phyloP scores from a whole-genome alignment of 2,888 invertebrate genomes.

The Leptopilina drosophilae region DNA sequence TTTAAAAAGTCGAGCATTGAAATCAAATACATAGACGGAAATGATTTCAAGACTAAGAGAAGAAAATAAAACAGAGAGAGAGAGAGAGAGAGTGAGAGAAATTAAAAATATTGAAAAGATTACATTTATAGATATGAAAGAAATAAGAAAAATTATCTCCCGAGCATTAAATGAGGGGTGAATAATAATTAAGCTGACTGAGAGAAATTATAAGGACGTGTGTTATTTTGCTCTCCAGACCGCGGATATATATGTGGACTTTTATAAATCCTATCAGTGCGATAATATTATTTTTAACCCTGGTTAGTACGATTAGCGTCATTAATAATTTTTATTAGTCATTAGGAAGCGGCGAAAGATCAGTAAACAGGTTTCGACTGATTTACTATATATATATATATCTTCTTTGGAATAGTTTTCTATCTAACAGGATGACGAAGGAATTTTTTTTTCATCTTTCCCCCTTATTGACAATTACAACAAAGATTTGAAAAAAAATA shows the following conservation, averaged over 20 bases:
- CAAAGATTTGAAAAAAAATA: no score
- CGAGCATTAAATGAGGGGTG: neutral
- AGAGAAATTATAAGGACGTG: neutral
- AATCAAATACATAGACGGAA: neutral
- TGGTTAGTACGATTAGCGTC: conserved; percentile 11
- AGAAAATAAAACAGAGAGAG: neutral
- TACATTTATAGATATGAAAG: neutral
- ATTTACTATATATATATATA: conserved; percentile 7
- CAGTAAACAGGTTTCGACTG: conserved; percentile 3
- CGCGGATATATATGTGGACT: neutral
- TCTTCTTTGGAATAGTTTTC: neutral
- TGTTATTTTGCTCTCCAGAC: neutral
- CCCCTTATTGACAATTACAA: no score
- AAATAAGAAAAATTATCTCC: neutral
- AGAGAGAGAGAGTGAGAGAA: no score
- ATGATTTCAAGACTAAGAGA: neutral
- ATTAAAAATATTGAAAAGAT: neutral
- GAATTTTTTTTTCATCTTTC: no score
- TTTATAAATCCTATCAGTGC: neutral
- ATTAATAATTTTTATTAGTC: conserved; percentile 8
- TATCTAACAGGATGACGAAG: conserved; percentile 30
- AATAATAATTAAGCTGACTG: conserved; percentile 14
- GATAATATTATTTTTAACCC: conserved; percentile 18
- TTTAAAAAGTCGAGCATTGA: no score
- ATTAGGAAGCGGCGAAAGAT: conserved; percentile 16